phyloP scores from a whole-genome alignment of 2,113 vertebrate genomes.

The Embiotoca jacksoni region DNA sequence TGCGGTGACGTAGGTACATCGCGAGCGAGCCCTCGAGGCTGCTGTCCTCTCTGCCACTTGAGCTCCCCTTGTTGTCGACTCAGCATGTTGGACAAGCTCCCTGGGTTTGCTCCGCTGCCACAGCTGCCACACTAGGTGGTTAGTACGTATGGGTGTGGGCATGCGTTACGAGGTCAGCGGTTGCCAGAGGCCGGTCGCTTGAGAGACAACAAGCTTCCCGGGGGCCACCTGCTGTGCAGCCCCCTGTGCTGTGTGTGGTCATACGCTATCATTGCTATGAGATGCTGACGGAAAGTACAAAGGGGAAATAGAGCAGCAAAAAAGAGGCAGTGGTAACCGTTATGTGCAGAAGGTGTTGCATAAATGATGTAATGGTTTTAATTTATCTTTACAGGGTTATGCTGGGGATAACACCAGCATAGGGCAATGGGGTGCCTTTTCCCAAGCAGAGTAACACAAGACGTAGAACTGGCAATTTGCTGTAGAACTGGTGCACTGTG shows the following conservation, averaged over 20 bases:
- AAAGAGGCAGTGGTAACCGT: neutral
- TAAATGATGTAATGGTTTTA: constrained; percentile 27
- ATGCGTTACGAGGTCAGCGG: constrained; percentile 61
- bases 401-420: constrained; percentile 17
- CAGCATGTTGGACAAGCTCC: constrained; percentile 76
- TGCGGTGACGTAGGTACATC: constrained; percentile 36
- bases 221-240: constrained; percentile 49
- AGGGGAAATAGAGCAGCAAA: neutral
- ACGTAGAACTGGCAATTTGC: constrained; percentile 2
- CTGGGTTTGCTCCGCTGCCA: constrained; percentile 43
- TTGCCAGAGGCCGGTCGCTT: constrained; percentile 59
- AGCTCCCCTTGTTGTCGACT: constrained; percentile 67
- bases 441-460: neutral
- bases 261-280: constrained; percentile 39
- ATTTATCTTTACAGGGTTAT: constrained; percentile 27
- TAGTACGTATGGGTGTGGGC: constrained; percentile 54
- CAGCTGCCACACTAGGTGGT: constrained; percentile 57
- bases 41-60: constrained; percentile 57
- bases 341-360: constrained; percentile 2
- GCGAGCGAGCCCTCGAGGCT: constrained; percentile 24
- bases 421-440: constrained; percentile 11
- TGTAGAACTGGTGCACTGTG: neutral
- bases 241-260: constrained; percentile 32
- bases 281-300: constrained; percentile 7
- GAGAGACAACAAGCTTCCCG: constrained; percentile 51